Conservation (phyloP, 2,888 invertebrate genomes). For the Cephus runcator region DNA sequence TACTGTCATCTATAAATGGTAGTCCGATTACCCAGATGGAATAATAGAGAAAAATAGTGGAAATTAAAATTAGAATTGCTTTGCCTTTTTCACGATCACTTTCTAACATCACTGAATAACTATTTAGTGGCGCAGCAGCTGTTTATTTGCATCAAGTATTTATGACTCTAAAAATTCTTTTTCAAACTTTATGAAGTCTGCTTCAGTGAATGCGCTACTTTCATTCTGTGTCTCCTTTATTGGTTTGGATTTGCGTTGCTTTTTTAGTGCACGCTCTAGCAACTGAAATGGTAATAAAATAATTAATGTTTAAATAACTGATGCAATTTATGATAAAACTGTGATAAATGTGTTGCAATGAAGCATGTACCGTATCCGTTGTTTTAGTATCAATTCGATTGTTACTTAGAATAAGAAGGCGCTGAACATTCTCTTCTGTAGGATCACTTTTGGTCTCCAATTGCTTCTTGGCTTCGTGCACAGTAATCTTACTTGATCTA, state of each 20-base stretch:
- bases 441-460: conserved; percentile 48
- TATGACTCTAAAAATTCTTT: conserved; percentile 72
- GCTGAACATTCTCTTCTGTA: conserved; percentile 67
- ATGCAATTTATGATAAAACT: background rate
- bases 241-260: conserved; percentile 66
- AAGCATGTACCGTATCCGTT: conserved; percentile 65
- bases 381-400: conserved; percentile 59
- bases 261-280: conserved; percentile 68
- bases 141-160: conserved; percentile 23
- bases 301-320: background rate
- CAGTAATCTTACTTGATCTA: conserved; percentile 43
- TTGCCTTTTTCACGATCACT: conserved; percentile 71
- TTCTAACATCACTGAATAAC: conserved; percentile 41
- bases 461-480: conserved; percentile 48
- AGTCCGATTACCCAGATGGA: conserved; percentile 76
- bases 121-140: background rate
- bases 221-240: conserved; percentile 65
- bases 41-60: conserved; percentile 70
- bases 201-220: conserved; percentile 76
- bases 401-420: conserved; percentile 67
- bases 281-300: conserved; percentile 63
- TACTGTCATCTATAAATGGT: conserved; percentile 74
- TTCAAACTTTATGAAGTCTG: conserved; percentile 76
- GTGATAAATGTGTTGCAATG: background rate
- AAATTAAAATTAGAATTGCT: conserved; percentile 68